Percentiles rank a stretch among this genome's conserved stretches.
These are phyloP conservation scores for Erythrocebus patas DNA, from an alignment of 2,113 vertebrate species.

Conservation along the genomic window DNA sequence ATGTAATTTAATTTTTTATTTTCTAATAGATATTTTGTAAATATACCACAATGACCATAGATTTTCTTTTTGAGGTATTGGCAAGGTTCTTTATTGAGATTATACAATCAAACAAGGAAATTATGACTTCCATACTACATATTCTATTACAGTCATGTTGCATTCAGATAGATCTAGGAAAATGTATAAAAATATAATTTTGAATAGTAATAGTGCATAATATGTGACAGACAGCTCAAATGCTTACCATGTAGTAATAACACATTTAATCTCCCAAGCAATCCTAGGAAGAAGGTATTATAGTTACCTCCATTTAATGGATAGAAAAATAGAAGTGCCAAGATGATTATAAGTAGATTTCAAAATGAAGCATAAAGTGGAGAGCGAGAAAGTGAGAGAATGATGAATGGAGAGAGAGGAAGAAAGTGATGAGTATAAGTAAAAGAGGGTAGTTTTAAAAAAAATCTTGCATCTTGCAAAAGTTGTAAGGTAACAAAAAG, in stretches of 20 bases:
- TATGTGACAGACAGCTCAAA: not conserved
- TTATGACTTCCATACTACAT: not conserved
- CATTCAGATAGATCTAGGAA: not conserved
- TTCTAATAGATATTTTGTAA: conserved; percentile 7
- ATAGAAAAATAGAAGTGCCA: not conserved
- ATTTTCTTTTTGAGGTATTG: not conserved
- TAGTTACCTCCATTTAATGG: not conserved
- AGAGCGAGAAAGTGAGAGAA: too few species aligned
- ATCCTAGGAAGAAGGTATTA: not conserved
- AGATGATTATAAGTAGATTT: not conserved
- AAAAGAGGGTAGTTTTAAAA: not conserved
- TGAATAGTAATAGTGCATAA: not conserved
- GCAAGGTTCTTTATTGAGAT: not conserved
- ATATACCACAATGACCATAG: not conserved
- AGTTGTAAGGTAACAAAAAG: not conserved
- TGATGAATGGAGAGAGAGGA: not conserved
- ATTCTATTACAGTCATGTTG: not conserved
- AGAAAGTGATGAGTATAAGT: not conserved
- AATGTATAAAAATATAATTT: not conserved
- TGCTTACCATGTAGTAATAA: not conserved
- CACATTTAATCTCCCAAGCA: not conserved
- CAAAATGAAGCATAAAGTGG: not conserved
- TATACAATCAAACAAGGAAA: not conserved
- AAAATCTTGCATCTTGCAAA: not conserved
- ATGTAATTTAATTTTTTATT: not conserved